Conservation (phyloP, 1,140 invertebrate species). For the Caerostris darwini region DNA sequence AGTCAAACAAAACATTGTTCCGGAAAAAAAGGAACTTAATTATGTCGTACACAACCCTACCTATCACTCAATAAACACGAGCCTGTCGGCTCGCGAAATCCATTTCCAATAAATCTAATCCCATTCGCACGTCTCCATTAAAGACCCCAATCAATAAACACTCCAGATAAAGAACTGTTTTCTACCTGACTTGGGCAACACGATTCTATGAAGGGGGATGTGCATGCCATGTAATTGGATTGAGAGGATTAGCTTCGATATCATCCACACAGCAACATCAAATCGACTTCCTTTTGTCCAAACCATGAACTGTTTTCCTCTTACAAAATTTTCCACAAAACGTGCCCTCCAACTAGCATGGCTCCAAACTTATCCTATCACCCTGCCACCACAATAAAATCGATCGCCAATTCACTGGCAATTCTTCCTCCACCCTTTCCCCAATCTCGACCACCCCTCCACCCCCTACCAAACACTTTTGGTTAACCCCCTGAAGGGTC, state of each 20-base stretch:
- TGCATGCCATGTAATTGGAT: slow-evolving; percentile 21
- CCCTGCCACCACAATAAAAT: slow-evolving; percentile 9
- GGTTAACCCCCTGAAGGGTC: slow-evolving; percentile 42
- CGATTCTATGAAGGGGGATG: neutral
- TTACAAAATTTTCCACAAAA: slow-evolving; percentile 17
- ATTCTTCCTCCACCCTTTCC: neutral
- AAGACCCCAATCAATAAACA: neutral
- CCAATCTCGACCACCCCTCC: neutral
- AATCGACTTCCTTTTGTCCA: slow-evolving; percentile 36
- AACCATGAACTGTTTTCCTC: slow-evolving; percentile 41
- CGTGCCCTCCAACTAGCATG: slow-evolving; percentile 51
- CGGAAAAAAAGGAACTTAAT: too few species aligned
- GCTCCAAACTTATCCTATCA: neutral
- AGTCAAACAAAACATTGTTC: too few species aligned
- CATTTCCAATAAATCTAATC: neutral
- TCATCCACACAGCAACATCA: neutral
- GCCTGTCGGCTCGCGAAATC: neutral
- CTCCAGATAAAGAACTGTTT: neutral
- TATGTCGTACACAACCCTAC: too few species aligned
- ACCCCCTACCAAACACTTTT: slow-evolving; percentile 23
- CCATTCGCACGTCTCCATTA: neutral
- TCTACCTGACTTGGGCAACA: neutral
- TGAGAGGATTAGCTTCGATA: slow-evolving; percentile 35
- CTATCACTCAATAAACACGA: too few species aligned
- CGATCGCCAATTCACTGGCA: slow-evolving; percentile 26